Percentiles rank a stretch among this genome's conserved stretches.
Evolutionary conservation across 2,113 vertebrate species (phyloP).

Genomic region (Vicugna pacos): DNA sequence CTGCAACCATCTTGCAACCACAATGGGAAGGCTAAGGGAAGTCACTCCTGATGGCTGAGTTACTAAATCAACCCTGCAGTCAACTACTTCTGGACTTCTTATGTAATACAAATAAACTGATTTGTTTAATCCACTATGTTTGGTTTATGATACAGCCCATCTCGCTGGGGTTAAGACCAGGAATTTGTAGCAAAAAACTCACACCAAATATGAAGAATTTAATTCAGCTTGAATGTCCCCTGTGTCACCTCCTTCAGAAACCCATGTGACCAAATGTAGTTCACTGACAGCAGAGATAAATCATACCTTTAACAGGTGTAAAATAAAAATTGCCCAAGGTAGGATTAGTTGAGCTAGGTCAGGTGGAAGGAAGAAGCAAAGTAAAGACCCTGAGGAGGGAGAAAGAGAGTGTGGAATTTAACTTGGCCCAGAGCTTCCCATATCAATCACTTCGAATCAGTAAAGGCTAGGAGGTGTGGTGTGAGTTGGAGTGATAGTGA

Average conservation of each 20-base stretch:
- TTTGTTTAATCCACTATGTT: neutral
- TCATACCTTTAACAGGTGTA: neutral
- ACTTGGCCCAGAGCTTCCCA: neutral
- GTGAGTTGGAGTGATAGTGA: neutral
- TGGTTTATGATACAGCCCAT: neutral
- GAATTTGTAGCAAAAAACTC: neutral
- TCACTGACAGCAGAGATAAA: neutral
- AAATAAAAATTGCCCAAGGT: neutral
- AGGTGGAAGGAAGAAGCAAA: neutral
- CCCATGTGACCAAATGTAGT: neutral
- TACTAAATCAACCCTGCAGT: neutral
- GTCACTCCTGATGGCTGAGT: neutral
- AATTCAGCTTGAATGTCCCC: neutral
- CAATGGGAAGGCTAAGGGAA: neutral
- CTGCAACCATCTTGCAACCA: neutral
- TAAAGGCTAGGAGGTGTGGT: neutral
- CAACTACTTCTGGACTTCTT: neutral
- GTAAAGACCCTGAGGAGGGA: neutral
- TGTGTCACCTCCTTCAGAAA: neutral
- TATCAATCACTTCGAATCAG: neutral
- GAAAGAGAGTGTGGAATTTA: neutral
- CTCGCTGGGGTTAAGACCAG: neutral
- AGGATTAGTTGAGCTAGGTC: neutral
- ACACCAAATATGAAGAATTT: neutral
- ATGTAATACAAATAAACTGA: neutral